Conservation (phyloP, 2,888 invertebrate genomes). For the Slavum lentiscoides region DNA sequence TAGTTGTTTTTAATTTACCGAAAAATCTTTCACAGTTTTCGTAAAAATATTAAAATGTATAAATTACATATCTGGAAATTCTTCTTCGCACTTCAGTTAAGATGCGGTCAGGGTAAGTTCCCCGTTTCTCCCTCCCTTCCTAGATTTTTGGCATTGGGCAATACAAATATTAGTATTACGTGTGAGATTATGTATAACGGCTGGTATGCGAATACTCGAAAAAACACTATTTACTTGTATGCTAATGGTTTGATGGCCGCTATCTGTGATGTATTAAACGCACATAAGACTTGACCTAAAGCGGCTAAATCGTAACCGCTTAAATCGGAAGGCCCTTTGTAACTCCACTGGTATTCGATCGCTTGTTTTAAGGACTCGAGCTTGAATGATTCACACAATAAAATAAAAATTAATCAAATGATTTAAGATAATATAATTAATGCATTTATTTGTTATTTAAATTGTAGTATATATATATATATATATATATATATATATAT, state of each 20-base stretch:
- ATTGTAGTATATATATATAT: not conserved
- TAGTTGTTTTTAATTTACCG: no score
- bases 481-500: not conserved
- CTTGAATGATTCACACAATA: conserved; percentile 56
- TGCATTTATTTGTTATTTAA: not conserved
- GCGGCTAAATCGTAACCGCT: conserved; percentile 65
- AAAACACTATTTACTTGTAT: conserved; percentile 58
- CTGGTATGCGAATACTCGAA: not conserved
- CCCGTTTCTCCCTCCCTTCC: no score
- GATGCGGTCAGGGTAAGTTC: no score
- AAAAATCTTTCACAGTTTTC: no score
- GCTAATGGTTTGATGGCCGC: conserved; percentile 64
- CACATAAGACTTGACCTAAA: conserved; percentile 65
- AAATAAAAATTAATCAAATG: conserved; percentile 52
- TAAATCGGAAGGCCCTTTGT: conserved; percentile 65
- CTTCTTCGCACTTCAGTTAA: no score
- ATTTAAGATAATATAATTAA: not conserved
- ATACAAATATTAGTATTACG: not conserved
- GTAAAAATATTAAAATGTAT: no score
- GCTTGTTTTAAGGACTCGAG: conserved; percentile 63
- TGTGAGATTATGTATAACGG: not conserved
- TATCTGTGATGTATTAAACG: conserved; percentile 64
- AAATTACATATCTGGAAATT: no score
- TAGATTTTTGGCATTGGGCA: no score
- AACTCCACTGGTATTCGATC: conserved; percentile 63